These are phyloP conservation scores for Corythaeola cristata DNA, from an alignment of 2,113 vertebrate species.

Conservation along the genomic window DNA sequence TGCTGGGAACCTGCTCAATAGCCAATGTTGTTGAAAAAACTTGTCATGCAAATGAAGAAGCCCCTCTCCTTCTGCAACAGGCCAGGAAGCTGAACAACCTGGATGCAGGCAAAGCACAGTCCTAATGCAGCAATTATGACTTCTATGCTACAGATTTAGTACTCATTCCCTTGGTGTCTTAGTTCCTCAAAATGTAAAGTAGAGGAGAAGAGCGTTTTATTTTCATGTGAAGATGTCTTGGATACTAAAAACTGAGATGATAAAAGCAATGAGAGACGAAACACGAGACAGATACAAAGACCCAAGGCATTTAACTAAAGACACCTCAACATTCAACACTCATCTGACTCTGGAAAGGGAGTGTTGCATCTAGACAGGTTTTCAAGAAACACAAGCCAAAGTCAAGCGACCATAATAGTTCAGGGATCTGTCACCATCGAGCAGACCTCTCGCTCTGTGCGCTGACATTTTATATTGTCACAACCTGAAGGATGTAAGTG, in stretches of 20 bases:
- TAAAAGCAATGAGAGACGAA: not conserved
- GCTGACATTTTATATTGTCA: not conserved
- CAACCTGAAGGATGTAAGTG: not conserved
- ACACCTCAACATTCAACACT: not conserved
- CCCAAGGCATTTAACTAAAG: not conserved
- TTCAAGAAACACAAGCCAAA: not conserved
- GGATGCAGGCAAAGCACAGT: not conserved
- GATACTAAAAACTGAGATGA: not conserved
- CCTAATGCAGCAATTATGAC: not conserved
- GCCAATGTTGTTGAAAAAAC: not conserved
- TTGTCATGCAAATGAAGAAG: not conserved
- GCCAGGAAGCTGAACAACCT: not conserved
- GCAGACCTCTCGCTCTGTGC: not conserved
- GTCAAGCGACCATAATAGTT: not conserved
- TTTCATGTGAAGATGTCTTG: not conserved
- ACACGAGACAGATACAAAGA: not conserved
- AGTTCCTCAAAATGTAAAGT: not conserved
- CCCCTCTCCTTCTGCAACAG: not conserved
- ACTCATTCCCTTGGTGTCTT: not conserved
- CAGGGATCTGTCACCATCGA: not conserved
- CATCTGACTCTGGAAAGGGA: not conserved
- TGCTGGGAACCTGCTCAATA: not conserved
- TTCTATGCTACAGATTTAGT: not conserved
- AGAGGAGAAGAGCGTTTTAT: not conserved
- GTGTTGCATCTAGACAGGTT: not conserved